A percentile compares a stretch with the other conserved stretches of the same genome.
These are phyloP conservation scores for Siphamia tubifer DNA, from an alignment of 2,113 vertebrate species.

Conservation along the genomic window DNA sequence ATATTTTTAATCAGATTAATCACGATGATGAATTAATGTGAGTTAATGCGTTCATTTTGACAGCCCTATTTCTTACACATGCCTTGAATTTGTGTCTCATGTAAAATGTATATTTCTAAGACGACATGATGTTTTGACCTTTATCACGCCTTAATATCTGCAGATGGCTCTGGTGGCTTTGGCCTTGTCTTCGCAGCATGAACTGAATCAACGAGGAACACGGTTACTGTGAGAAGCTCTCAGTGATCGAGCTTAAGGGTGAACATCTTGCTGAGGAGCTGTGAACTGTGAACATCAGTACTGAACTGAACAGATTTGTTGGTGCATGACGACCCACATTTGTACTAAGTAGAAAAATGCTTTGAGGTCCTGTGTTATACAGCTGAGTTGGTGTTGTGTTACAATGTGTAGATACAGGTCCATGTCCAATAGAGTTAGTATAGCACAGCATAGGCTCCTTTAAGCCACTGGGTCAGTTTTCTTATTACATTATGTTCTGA, in stretches of 20 bases:
- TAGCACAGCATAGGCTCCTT: neutral
- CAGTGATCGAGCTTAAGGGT: conserved; percentile 11
- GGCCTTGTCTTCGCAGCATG: conserved; percentile 13
- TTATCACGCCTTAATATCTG: conserved; percentile 14
- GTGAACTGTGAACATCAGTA: neutral
- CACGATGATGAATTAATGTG: no score
- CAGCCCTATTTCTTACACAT: no score
- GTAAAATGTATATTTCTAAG: conserved; percentile 4
- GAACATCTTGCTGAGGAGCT: conserved; percentile 13
- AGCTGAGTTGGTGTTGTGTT: neutral
- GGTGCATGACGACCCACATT: neutral
- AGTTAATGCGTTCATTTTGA: no score
- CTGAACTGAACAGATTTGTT: neutral
- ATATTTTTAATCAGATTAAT: no score
- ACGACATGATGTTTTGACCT: conserved; percentile 7
- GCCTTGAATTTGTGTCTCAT: neutral
- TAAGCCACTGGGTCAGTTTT: neutral
- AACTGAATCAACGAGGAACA: conserved; percentile 24
- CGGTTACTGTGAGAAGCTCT: conserved; percentile 17
- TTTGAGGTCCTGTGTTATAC: neutral
- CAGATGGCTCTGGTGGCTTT: neutral
- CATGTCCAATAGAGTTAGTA: neutral
- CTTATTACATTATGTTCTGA: neutral
- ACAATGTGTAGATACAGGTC: neutral
- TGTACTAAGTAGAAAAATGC: neutral